These are phyloP conservation scores for Buceros bicornis DNA, from an alignment of 2,797 vertebrate species.

Conservation along the genomic window DNA sequence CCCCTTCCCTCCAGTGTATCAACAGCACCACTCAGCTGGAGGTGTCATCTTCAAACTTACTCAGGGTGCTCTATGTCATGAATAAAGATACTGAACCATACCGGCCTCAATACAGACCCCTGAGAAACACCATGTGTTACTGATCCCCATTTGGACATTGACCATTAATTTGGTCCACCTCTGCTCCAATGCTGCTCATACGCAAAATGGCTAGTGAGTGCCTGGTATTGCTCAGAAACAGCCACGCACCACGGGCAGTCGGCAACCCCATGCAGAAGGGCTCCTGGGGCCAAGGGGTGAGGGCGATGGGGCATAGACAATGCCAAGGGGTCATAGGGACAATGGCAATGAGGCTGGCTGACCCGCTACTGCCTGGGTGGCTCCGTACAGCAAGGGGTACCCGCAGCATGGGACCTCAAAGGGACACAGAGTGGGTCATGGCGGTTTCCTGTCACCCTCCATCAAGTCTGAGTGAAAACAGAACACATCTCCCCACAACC, in stretches of 20 bases:
- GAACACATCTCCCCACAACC: accelerated
- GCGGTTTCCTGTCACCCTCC: background rate
- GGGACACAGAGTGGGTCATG: background rate
- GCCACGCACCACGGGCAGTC: background rate
- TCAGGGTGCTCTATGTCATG: background rate
- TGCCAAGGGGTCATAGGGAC: accelerated
- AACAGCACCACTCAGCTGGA: background rate
- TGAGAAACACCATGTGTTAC: background rate
- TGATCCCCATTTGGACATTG: background rate
- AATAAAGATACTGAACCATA: background rate
- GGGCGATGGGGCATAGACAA: background rate
- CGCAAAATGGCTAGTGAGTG: background rate
- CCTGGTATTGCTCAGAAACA: background rate
- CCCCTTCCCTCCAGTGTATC: accelerated
- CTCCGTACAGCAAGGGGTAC: background rate
- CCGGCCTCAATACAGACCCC: background rate
- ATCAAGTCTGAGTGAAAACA: background rate
- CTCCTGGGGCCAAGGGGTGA: background rate
- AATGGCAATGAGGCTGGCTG: background rate
- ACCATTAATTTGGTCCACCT: background rate
- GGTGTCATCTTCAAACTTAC: background rate
- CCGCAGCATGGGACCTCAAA: accelerated
- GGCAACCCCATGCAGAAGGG: accelerated
- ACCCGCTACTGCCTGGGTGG: background rate
- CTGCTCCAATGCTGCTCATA: background rate